These are phyloP conservation scores for Indicator indicator DNA, from an alignment of 2,113 vertebrate species.

Conservation along the genomic window DNA sequence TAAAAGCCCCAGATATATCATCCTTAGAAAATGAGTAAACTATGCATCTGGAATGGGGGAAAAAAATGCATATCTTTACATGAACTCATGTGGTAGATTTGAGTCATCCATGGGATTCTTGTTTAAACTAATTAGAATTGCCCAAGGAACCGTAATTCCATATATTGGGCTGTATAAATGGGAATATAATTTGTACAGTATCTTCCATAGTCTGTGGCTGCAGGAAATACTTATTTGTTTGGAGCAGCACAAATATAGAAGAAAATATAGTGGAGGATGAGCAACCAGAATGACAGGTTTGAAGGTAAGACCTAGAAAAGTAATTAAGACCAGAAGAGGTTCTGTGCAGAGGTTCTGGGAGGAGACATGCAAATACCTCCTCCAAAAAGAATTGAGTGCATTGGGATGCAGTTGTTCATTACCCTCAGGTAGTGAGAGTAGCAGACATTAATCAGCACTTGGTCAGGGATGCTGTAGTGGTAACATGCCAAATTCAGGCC, in stretches of 20 bases:
- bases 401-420: background rate
- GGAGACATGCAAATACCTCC: background rate
- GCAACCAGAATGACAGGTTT: background rate
- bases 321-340: background rate
- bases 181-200: background rate
- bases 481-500: fast-evolving
- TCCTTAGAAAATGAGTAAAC: background rate
- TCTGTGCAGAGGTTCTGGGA: background rate
- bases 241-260: background rate
- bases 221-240: background rate
- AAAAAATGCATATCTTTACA: background rate
- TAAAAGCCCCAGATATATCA: background rate
- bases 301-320: background rate
- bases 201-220: background rate
- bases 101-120: background rate
- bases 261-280: background rate
- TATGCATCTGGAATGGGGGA: background rate
- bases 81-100: background rate
- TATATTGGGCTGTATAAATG: background rate
- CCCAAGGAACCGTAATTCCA: background rate
- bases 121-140: background rate
- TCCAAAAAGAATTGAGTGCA: background rate
- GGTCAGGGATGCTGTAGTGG: background rate
- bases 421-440: background rate
- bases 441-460: background rate